Evolutionary conservation across 1,140 invertebrate genomes (phyloP), one percentile per base, ranked within the genome.

Genomic region (Philopotamus ludificatus): DNA sequence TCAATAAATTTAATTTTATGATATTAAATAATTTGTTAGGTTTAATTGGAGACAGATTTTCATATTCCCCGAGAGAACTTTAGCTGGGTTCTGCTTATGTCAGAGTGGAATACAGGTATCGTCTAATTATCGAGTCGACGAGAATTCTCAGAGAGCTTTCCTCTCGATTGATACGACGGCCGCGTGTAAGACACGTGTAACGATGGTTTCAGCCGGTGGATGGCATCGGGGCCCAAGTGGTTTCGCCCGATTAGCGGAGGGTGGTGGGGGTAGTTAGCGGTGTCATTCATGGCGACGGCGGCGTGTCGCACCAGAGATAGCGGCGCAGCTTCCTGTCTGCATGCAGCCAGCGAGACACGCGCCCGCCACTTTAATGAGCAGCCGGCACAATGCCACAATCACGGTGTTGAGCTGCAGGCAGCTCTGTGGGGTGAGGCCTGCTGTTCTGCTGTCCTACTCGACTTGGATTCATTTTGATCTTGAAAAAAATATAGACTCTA

Each of bases 341-440:
- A n/a, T 25, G 49, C 49, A 51, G 7, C 18, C 3, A 18, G 2
- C 49, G 15, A 51, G 49, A 51, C 49, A 51, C 20, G 49, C 25
- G 16, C 45, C 49, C 18, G 22, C 15, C n/a, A 51, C 18, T 51
- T 51, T 51, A 51, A 51, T 51, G 49, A 51, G 49, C 49, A 51
- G 12, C 49, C 49, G 21, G 25, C 49, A 51, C 49, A 51, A 51
- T 51, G 49, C 49, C 49, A 51, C 49, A 51, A 51, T 51, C 49
- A 51, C 20, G 44, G 44, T 20, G 44, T 18, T n/a, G 44, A 45
- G 44, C 44, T 20, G 21, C 16, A 45, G 21, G 44, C 44, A 45
- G 2, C 21, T 20, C 16, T 18, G 21, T 45, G 2, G 16, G 21
- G 21, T 15, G 16, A 20, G 44, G 44, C 16, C 44, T 7, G 44